A percentile compares a stretch with the other conserved stretches of the same genome.
Conservation (phyloP, 2,888 invertebrate genomes). For the Luperina nickerlii region DNA sequence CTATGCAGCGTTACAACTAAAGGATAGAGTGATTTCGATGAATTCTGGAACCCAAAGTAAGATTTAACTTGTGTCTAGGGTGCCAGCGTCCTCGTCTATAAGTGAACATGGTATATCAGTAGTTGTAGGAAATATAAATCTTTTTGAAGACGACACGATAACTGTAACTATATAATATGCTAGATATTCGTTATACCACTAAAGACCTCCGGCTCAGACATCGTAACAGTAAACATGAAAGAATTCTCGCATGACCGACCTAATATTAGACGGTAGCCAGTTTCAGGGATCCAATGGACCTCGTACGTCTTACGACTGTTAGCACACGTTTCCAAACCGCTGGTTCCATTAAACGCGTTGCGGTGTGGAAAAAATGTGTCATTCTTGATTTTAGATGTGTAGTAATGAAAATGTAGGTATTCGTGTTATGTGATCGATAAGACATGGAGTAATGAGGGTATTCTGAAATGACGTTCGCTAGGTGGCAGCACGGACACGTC, state of each 20-base stretch:
- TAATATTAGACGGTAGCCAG: constrained; percentile 31
- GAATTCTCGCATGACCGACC: constrained; percentile 37
- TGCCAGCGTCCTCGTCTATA: too few species aligned
- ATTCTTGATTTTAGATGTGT: constrained; percentile 35
- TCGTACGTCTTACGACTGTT: constrained; percentile 17
- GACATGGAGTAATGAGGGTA: not conserved
- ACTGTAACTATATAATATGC: not conserved
- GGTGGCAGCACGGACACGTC: too few species aligned
- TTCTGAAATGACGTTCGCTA: too few species aligned
- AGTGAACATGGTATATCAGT: too few species aligned
- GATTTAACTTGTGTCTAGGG: too few species aligned
- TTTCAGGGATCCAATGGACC: constrained; percentile 39
- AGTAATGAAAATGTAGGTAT: not conserved
- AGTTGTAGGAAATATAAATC: not conserved
- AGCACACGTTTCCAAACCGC: constrained; percentile 46
- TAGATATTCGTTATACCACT: not conserved
- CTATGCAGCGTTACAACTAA: too few species aligned
- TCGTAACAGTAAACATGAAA: constrained; percentile 31
- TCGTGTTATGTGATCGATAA: not conserved
- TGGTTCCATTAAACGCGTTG: constrained; percentile 21
- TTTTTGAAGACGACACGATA: not conserved
- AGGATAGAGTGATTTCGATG: too few species aligned
- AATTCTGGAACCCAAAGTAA: too few species aligned
- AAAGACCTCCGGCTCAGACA: constrained; percentile 14
- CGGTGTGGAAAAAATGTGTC: constrained; percentile 30